A percentile compares a stretch with the other conserved stretches of the same genome.
Evolutionary conservation across 1,140 invertebrate species (phyloP).

Genomic region (Drosophila biarmipes): DNA sequence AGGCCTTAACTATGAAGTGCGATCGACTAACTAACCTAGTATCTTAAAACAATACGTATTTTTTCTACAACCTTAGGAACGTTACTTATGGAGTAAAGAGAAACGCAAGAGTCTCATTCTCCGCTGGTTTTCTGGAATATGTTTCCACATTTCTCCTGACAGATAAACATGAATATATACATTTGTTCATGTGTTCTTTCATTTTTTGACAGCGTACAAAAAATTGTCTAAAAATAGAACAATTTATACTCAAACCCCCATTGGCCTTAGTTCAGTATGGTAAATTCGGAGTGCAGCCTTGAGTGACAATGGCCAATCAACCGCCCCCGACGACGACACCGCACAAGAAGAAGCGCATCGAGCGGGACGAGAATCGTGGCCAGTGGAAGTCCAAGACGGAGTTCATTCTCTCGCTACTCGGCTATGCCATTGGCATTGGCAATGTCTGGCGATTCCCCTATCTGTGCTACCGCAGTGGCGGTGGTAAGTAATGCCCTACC

Average conservation of each 20-base stretch:
- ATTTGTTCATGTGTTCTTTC: not conserved
- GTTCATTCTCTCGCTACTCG: constrained; percentile 90
- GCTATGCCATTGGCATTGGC: constrained; percentile 91
- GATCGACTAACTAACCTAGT: no score
- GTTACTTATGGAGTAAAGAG: not conserved
- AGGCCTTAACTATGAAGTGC: no score
- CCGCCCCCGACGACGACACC: not conserved
- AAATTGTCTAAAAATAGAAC: not conserved
- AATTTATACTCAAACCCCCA: not conserved
- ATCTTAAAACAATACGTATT: no score
- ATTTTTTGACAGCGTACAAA: not conserved
- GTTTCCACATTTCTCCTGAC: not conserved
- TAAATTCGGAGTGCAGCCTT: not conserved
- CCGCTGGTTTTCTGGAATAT: not conserved
- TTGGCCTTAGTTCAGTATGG: not conserved
- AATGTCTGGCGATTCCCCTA: constrained; percentile 94
- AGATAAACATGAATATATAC: not conserved
- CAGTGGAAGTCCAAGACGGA: constrained; percentile 89
- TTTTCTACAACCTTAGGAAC: not conserved
- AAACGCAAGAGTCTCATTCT: not conserved
- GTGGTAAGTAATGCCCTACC: constrained; percentile 74
- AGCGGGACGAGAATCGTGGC: constrained; percentile 74
- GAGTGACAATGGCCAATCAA: constrained; percentile 22
- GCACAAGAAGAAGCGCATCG: constrained; percentile 35
- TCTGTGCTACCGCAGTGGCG: constrained; percentile 87